Base-by-base conservation (phyloP, 2,888 invertebrate species). In the Clostera curtula region DNA sequence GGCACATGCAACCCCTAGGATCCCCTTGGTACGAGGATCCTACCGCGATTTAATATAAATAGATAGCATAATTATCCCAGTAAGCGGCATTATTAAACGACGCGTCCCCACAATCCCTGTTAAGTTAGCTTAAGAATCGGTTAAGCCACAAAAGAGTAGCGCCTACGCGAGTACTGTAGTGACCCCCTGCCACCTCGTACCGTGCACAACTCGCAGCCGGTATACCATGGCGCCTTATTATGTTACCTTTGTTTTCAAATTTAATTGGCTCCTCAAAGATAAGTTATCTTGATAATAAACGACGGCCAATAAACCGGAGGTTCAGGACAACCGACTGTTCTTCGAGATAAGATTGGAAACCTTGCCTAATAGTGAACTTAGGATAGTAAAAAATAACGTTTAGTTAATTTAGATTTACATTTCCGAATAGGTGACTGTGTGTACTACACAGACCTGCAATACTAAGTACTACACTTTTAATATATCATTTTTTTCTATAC, bases 171-270 rank as follows among this genome's bases (percentile, higher is more conserved):
- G 46, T 49, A 53, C 58, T 56, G 62, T 60, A 53, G 56, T 55
- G 64, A 62, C 54, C 59, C 59, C 50, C 51, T 43, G 23, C 36
- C 31, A 40, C 34, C 37, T 43, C 43, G 19, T 27, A 33, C 35
- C 38, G 30, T 39, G 25, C 26, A 29, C 38, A 34, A 26, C 26
- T 34, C 32, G 34, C 43, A 34, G 40, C 25, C 50, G 56, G 55
- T 62, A 63, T 61, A 65, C 63, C 61, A 61, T 76, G 75, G 75
- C 79, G 79, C 82, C 75, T 80, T 80, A 80, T 79, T 79, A 77
- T 76, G 77, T 75, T 82, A 79, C 79, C 80, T 80, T 83, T 82
- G 82, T 82, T 80, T 82, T 80, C 73, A 82, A 80, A 79, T 83
- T 82, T 83, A 83, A 83, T 83, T 83, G 82, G 82, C 73, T 75